phyloP scores from a whole-genome alignment of 2,888 invertebrate genomes.

The Ichneumoninae sp. region DNA sequence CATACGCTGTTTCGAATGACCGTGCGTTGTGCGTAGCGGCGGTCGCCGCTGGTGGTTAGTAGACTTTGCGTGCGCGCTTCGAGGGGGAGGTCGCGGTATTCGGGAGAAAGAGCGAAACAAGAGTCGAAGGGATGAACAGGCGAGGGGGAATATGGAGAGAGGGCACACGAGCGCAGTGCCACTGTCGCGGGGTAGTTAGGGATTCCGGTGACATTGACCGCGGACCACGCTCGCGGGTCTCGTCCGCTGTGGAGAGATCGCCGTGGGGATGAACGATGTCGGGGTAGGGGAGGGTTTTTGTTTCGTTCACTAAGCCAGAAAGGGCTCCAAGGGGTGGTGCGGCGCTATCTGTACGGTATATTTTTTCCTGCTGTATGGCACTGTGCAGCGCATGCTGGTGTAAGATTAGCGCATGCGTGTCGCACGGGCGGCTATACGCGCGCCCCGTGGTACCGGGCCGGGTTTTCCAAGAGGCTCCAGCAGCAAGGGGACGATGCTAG shows the following conservation, averaged over 20 bases:
- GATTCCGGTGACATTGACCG: constrained; percentile 72
- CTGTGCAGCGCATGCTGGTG: constrained; percentile 39
- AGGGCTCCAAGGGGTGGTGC: constrained; percentile 17
- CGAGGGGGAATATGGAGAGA: constrained; percentile 22
- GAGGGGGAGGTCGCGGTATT: constrained; percentile 24
- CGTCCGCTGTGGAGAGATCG: constrained; percentile 49
- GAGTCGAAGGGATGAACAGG: constrained; percentile 15
- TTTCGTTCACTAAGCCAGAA: constrained; percentile 53
- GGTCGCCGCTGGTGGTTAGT: constrained; percentile 21
- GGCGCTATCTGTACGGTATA: constrained; percentile 32
- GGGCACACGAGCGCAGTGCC: constrained; percentile 16
- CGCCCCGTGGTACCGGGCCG: constrained; percentile 54
- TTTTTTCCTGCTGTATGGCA: constrained; percentile 29
- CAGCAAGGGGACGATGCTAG: constrained; percentile 42
- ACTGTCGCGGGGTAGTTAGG: constrained; percentile 49
- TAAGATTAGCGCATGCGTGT: constrained; percentile 52
- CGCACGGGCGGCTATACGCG: constrained; percentile 17
- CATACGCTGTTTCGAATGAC: constrained; percentile 9
- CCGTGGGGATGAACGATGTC: constrained; percentile 23
- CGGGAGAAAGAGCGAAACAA: neutral
- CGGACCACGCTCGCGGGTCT: constrained; percentile 62
- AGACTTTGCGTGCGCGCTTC: constrained; percentile 25
- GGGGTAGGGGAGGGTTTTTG: constrained; percentile 41
- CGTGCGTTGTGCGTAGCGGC: neutral
- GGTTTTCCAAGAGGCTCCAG: constrained; percentile 44